Conservation (phyloP, 2,888 invertebrate species). For the Halictus quadricinctus region DNA sequence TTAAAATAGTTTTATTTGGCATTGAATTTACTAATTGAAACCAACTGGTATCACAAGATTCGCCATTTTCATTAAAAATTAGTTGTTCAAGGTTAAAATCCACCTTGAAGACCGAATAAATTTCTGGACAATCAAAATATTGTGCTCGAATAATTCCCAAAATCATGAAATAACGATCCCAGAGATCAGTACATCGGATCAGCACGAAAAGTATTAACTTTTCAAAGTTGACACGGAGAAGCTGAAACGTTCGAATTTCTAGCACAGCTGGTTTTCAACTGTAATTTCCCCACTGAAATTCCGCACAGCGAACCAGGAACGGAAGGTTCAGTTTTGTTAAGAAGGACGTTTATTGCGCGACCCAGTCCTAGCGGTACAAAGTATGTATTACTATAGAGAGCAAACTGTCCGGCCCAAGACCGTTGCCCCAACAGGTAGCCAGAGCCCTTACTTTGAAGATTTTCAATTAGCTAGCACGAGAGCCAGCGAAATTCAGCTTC, state of each 20-base stretch:
- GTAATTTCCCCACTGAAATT: not conserved
- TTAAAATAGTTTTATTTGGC: too few species aligned
- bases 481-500: not conserved
- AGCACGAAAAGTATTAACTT: not conserved
- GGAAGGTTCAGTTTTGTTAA: not conserved
- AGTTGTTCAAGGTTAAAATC: too few species aligned
- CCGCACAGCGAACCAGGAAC: not conserved
- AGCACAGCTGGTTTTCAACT: too few species aligned
- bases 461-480: not conserved
- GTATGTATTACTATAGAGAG: not conserved
- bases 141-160: too few species aligned
- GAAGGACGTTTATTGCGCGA: not conserved
- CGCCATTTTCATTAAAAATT: too few species aligned
- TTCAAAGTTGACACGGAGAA: not conserved
- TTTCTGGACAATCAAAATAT: too few species aligned
- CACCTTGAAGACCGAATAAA: too few species aligned
- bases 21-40: too few species aligned
- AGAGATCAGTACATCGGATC: too few species aligned
- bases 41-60: too few species aligned
- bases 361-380: not conserved
- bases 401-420: not conserved
- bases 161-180: too few species aligned
- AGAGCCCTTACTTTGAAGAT: conserved; percentile 1
- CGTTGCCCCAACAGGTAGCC: not conserved
- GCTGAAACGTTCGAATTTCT: not conserved